Evolutionary conservation across 2,888 invertebrate genomes (phyloP).

Genomic region (Idaea aversata): DNA sequence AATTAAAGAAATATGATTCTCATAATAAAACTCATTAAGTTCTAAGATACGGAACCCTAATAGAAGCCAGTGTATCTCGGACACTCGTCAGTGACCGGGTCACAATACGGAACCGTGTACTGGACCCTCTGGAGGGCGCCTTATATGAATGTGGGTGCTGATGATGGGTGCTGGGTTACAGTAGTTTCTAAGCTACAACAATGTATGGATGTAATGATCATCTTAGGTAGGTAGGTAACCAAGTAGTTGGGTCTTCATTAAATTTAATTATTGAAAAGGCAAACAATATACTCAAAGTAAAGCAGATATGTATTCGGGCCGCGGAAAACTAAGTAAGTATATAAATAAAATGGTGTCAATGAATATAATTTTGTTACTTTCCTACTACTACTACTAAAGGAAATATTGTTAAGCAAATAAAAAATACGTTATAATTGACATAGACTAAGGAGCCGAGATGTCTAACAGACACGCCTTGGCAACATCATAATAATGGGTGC

Average conservation of each 20-base stretch:
- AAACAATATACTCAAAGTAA: too few species aligned
- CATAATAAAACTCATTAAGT: background rate
- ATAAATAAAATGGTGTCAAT: too few species aligned
- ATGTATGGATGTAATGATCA: background rate
- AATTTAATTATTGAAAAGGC: too few species aligned
- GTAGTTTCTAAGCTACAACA: slow-evolving; percentile 5
- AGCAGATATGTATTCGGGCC: too few species aligned
- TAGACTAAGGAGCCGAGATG: slow-evolving; percentile 11
- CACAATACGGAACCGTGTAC: slow-evolving; percentile 58
- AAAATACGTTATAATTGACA: slow-evolving; percentile 3
- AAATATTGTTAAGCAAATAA: too few species aligned
- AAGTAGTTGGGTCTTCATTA: background rate
- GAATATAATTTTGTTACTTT: too few species aligned
- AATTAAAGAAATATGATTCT: background rate
- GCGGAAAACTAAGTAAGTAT: too few species aligned
- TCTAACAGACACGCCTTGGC: slow-evolving; percentile 18
- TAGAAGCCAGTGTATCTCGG: slow-evolving; percentile 11
- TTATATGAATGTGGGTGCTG: slow-evolving; percentile 8
- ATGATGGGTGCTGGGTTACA: background rate
- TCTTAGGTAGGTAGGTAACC: slow-evolving; percentile 5
- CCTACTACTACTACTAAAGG: too few species aligned
- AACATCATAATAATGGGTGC: slow-evolving; percentile 16
- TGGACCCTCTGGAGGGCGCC: background rate
- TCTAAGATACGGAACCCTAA: background rate
- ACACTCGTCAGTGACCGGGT: slow-evolving; percentile 38